Evolutionary conservation across 2,797 vertebrate species (phyloP).

Genomic region (Epinephelus malabaricus): DNA sequence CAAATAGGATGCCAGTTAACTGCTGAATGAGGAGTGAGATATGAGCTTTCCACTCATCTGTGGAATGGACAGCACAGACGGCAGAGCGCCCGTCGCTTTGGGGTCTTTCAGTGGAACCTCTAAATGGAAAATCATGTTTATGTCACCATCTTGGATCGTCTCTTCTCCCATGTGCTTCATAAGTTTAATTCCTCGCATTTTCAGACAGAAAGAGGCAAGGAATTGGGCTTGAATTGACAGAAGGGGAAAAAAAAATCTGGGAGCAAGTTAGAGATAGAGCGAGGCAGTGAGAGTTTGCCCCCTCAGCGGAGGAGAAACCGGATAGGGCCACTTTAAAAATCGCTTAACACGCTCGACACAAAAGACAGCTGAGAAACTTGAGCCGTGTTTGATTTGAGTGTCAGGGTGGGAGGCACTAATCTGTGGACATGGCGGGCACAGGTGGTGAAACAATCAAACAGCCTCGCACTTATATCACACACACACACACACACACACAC

Average conservation of each 20-base stretch:
- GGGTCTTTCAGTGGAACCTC: conserved; percentile 22
- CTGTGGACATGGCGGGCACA: conserved; percentile 79
- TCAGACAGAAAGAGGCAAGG: background rate
- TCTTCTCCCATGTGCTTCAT: background rate
- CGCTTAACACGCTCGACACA: conserved; percentile 83
- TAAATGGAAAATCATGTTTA: conserved; percentile 6
- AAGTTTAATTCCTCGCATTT: conserved; percentile 9
- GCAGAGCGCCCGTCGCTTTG: background rate
- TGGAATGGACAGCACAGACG: conserved; percentile 27
- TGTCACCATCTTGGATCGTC: background rate
- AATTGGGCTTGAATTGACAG: background rate
- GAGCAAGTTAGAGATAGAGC: conserved; percentile 56
- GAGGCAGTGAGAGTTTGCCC: conserved; percentile 58
- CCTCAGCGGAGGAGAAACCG: conserved; percentile 71
- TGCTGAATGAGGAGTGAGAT: conserved; percentile 75
- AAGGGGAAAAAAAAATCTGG: background rate
- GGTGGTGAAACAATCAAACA: conserved; percentile 89
- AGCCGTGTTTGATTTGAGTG: conserved; percentile 82
- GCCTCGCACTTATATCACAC: conserved; percentile 53
- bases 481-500: conserved; percentile 32
- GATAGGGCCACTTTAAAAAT: conserved; percentile 85
- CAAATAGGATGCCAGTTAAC: conserved; percentile 79
- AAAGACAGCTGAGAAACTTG: conserved; percentile 84
- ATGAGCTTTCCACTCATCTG: conserved; percentile 69
- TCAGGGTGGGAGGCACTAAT: conserved; percentile 83